phyloP scores from a whole-genome alignment of 2,797 vertebrate genomes.

The Argentina silus region DNA sequence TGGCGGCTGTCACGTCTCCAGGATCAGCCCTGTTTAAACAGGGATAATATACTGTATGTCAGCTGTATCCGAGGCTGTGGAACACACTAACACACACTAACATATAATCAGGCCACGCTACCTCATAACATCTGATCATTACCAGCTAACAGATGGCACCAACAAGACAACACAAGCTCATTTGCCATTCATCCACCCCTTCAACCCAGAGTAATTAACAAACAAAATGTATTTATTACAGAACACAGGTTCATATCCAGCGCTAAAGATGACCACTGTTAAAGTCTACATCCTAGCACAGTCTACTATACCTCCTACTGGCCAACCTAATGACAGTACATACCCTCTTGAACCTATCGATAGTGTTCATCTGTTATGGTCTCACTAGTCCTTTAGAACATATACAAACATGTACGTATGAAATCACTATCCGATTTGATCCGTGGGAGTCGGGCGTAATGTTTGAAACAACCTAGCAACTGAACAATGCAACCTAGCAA shows the following conservation, averaged over 20 bases:
- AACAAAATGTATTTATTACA: not conserved
- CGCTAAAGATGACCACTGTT: not conserved
- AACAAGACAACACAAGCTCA: not conserved
- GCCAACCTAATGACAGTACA: too few species aligned
- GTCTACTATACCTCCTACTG: not conserved
- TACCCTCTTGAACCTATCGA: too few species aligned
- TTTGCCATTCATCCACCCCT: not conserved
- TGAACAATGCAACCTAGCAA: too few species aligned
- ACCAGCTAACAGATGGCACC: slow-evolving; percentile 1
- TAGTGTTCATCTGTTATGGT: too few species aligned
- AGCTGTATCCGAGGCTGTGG: not conserved
- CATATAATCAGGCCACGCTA: not conserved
- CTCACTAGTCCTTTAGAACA: too few species aligned
- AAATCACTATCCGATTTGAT: too few species aligned
- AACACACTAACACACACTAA: not conserved
- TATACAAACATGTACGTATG: too few species aligned
- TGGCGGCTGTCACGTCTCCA: slow-evolving; percentile 10
- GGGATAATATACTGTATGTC: slow-evolving; percentile 18
- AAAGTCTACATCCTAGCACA: not conserved
- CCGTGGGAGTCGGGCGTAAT: too few species aligned
- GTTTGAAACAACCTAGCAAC: too few species aligned
- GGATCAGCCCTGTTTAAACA: slow-evolving; percentile 11
- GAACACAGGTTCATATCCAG: not conserved
- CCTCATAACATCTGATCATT: not conserved
- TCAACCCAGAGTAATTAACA: not conserved